These are phyloP conservation scores for Muntiacus muntjak DNA, from an alignment of 2,113 vertebrate species.

Conservation along the genomic window DNA sequence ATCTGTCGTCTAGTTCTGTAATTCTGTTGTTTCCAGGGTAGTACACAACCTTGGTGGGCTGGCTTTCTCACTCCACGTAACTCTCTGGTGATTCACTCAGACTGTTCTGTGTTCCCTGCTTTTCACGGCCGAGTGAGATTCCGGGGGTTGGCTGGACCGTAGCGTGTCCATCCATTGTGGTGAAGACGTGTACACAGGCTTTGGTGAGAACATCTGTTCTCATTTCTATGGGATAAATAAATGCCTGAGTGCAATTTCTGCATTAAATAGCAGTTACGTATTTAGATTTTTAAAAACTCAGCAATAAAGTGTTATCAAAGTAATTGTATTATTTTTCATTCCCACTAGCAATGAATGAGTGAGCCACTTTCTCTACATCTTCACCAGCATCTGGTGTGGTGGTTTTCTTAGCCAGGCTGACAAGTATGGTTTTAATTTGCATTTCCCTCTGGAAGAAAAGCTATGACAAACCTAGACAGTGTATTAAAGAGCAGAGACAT, in stretches of 20 bases:
- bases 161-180: accelerated
- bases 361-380: background rate
- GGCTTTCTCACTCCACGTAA: background rate
- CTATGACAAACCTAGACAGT: background rate
- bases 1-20: accelerated
- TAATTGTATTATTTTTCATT: background rate
- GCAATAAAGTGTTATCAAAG: background rate
- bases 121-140: accelerated
- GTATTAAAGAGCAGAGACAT: background rate
- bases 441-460: background rate
- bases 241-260: accelerated
- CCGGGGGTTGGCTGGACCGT: background rate
- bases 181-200: accelerated
- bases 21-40: background rate
- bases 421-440: background rate
- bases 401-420: background rate
- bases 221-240: background rate
- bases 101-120: background rate
- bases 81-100: background rate
- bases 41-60: accelerated
- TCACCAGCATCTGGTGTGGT: too few relatives aligned
- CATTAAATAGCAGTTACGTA: too few relatives aligned
- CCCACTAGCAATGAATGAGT: background rate
- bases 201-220: background rate
- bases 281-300: background rate